A percentile compares a stretch with the other conserved stretches of the same genome.
phyloP scores from a whole-genome alignment of 2,113 vertebrate genomes.

The Leuciscus idus region DNA sequence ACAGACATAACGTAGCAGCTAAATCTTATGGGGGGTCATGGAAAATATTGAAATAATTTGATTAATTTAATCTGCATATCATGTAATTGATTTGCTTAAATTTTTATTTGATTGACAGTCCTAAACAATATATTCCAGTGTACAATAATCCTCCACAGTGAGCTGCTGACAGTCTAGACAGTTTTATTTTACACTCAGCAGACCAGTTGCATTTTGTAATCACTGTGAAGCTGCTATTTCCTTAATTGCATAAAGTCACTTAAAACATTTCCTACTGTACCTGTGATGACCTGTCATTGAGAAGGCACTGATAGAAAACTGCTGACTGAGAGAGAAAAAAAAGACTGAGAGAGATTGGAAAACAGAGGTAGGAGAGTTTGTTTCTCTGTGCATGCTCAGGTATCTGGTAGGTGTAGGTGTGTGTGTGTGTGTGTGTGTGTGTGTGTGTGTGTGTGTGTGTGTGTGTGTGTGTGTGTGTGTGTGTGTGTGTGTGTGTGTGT shows the following conservation, averaged over 20 bases:
- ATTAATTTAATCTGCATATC: not conserved
- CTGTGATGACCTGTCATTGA: not conserved
- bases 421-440: too few relatives aligned
- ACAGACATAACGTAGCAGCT: not conserved
- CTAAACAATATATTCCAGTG: slow-evolving; percentile 7
- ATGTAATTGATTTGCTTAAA: not conserved
- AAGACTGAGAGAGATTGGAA: not conserved
- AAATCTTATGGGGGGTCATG: not conserved
- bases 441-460: not conserved
- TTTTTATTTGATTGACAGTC: not conserved
- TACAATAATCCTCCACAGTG: not conserved
- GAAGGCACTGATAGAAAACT: not conserved
- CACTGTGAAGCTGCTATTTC: slow-evolving; percentile 23
- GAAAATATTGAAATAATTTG: not conserved
- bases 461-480: too few relatives aligned
- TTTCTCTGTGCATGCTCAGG: not conserved
- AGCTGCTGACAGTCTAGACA: not conserved
- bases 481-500: not conserved
- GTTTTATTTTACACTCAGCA: not conserved
- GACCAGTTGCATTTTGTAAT: not conserved
- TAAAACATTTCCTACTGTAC: slow-evolving; percentile 26
- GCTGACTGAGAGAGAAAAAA: slow-evolving; percentile 1
- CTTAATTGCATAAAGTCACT: slow-evolving; percentile 32
- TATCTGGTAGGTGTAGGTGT: not conserved
- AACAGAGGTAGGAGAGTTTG: not conserved